These are phyloP conservation scores for Battus philenor DNA, from an alignment of 1,140 invertebrate genomes.

Conservation along the genomic window DNA sequence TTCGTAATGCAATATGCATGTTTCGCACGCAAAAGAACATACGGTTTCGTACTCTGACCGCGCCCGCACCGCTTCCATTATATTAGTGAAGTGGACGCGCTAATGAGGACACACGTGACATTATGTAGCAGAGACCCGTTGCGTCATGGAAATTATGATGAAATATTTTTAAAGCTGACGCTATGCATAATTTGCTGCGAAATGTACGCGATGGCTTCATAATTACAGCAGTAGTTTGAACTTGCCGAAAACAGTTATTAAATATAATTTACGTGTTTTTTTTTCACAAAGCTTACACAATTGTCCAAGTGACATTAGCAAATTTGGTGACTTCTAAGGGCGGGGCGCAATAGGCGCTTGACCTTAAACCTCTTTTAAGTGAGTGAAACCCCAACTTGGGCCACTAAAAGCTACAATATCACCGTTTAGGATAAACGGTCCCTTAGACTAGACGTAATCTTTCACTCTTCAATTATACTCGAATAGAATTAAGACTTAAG, in stretches of 20 bases:
- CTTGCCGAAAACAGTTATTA: constrained; percentile 2
- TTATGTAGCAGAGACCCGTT: background rate
- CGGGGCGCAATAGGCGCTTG: no score
- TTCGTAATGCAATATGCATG: constrained; percentile 7
- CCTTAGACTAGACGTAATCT: no score
- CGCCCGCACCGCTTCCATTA: background rate
- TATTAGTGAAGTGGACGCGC: background rate
- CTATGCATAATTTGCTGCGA: background rate
- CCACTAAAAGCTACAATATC: no score
- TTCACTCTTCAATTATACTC: no score
- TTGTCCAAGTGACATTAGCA: no score
- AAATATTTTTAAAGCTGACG: constrained; percentile 1
- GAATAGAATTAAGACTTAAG: no score
- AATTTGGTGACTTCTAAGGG: no score
- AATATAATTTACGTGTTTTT: no score
- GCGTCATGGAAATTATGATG: background rate
- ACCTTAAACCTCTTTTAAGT: no score
- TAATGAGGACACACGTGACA: constrained; percentile 9
- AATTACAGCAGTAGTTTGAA: background rate
- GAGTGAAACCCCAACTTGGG: no score
- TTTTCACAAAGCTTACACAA: no score
- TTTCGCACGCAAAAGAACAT: constrained; percentile 4
- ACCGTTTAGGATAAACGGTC: no score
- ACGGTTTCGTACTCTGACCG: background rate
- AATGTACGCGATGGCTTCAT: constrained; percentile 1